phyloP scores from a whole-genome alignment of 1,140 invertebrate species.

The Cylas formicarius region DNA sequence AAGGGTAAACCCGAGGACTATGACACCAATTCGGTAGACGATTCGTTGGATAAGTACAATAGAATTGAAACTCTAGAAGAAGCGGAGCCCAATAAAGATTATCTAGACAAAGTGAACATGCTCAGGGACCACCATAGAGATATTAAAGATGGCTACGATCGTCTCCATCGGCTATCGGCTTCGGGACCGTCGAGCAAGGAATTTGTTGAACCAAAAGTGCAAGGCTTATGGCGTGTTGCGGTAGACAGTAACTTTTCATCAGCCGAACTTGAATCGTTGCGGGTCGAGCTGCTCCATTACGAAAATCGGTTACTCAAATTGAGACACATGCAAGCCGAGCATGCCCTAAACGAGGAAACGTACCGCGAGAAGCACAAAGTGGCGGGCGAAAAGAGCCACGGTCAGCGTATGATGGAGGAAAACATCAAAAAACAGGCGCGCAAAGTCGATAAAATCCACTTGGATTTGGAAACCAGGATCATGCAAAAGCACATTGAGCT shows the following conservation, averaged over 20 bases:
- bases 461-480: slow-evolving; percentile 71
- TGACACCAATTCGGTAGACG: slow-evolving; percentile 47
- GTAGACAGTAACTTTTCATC: slow-evolving; percentile 69
- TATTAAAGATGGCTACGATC: slow-evolving; percentile 73
- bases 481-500: slow-evolving; percentile 66
- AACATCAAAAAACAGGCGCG: slow-evolving; percentile 73
- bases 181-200: slow-evolving; percentile 71
- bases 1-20: slow-evolving; percentile 48
- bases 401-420: slow-evolving; percentile 57
- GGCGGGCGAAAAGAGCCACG: slow-evolving; percentile 54
- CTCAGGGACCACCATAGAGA: slow-evolving; percentile 70
- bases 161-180: slow-evolving; percentile 63
- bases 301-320: slow-evolving; percentile 75
- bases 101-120: slow-evolving; percentile 58
- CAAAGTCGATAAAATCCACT: slow-evolving; percentile 82
- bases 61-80: slow-evolving; percentile 54
- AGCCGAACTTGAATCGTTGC: slow-evolving; percentile 75
- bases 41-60: slow-evolving; percentile 50
- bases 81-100: slow-evolving; percentile 56
- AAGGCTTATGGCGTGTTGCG: slow-evolving; percentile 79
- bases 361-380: slow-evolving; percentile 54
- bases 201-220: slow-evolving; percentile 84
- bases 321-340: slow-evolving; percentile 70
- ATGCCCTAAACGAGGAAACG: slow-evolving; percentile 56
- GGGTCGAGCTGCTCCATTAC: slow-evolving; percentile 82